Evolutionary conservation across 2,888 invertebrate species (phyloP).

Genomic region (Hydrotaea cyrtoneurina): DNA sequence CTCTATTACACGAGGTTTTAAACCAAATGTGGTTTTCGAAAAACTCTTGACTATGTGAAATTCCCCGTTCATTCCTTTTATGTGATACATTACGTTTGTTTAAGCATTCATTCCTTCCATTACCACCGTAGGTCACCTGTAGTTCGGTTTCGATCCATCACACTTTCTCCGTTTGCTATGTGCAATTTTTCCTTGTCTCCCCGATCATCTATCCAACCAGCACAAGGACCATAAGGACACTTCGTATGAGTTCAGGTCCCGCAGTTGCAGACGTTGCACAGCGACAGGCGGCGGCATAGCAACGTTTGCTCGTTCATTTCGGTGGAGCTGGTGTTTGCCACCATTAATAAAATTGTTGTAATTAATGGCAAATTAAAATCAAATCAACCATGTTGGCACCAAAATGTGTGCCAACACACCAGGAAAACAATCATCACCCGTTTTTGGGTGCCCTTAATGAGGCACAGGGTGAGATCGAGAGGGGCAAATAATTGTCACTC

Average conservation of each 20-base stretch:
- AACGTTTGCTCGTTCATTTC: background rate
- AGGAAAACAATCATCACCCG: conserved; percentile 11
- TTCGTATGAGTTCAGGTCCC: background rate
- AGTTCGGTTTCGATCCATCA: too few relatives aligned
- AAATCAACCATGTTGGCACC: conserved; percentile 59
- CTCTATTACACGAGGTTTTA: too few relatives aligned
- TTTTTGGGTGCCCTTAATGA: background rate
- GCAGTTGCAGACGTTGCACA: background rate
- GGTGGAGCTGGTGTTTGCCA: background rate
- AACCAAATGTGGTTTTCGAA: too few relatives aligned
- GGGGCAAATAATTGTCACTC: background rate
- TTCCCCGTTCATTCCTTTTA: too few relatives aligned
- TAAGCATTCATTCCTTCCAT: background rate
- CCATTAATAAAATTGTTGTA: conserved; percentile 57
- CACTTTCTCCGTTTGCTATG: background rate
- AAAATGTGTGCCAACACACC: conserved; percentile 25
- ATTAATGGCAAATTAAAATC: conserved; percentile 65
- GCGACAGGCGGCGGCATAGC: background rate
- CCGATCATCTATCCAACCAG: background rate
- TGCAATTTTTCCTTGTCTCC: background rate
- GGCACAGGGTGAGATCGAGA: background rate
- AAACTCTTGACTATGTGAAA: too few relatives aligned
- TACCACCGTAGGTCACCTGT: too few relatives aligned
- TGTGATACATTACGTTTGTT: too few relatives aligned
- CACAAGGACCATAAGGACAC: background rate